Evolutionary conservation across 1,140 invertebrate species (phyloP).

Genomic region (Rhopalosiphum padi): DNA sequence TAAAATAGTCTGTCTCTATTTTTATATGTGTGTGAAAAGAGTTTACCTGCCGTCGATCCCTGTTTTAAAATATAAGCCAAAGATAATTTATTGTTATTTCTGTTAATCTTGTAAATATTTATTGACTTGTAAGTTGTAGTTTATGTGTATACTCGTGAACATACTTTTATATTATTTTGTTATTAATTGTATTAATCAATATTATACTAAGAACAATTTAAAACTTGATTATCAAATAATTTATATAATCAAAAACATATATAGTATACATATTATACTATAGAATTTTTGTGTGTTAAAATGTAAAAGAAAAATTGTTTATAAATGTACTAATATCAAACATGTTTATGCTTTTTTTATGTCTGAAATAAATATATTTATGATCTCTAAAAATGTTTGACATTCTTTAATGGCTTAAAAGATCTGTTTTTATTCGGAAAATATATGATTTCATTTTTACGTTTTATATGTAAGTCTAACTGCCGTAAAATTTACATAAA

Average conservation of each 20-base stretch:
- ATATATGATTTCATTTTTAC: background rate
- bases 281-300: background rate
- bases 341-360: background rate
- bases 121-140: background rate
- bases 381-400: constrained; percentile 33
- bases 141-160: background rate
- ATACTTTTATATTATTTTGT: constrained; percentile 33
- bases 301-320: background rate
- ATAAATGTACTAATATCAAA: constrained; percentile 5
- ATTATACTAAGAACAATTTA: background rate
- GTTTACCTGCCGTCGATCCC: background rate
- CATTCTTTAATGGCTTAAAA: background rate
- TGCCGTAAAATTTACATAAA: background rate
- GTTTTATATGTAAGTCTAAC: background rate
- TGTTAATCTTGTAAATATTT: background rate
- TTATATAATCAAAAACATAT: background rate
- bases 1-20: background rate
- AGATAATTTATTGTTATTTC: constrained; percentile 43
- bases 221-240: background rate
- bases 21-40: background rate
- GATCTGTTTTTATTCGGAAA: background rate
- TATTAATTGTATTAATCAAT: background rate
- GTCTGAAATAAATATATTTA: constrained; percentile 46
- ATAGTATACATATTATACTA: background rate
- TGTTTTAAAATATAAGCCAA: constrained; percentile 41